Evolutionary conservation across 2,888 invertebrate genomes (phyloP).

Genomic region (Leptinotarsa tumamoca): DNA sequence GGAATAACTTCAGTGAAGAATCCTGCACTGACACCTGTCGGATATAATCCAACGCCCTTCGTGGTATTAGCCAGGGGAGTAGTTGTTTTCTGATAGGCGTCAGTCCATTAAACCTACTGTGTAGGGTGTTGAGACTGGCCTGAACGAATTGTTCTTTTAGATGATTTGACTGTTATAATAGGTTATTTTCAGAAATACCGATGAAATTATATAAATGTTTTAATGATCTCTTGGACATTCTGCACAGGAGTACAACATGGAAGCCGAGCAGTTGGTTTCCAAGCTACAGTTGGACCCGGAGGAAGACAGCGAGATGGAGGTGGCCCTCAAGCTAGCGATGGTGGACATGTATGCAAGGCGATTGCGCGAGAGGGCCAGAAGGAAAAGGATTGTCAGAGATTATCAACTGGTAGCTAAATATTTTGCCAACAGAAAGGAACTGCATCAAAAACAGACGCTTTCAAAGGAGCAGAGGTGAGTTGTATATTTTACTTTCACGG

Average conservation of each 20-base stretch:
- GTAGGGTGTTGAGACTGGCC: too few species aligned
- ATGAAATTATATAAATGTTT: background rate
- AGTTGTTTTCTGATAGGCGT: too few species aligned
- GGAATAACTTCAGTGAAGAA: too few species aligned
- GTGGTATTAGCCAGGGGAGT: too few species aligned
- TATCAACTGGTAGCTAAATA: constrained; percentile 91
- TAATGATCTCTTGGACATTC: background rate
- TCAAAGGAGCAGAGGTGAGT: constrained; percentile 83
- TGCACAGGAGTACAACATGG: constrained; percentile 86
- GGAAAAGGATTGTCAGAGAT: constrained; percentile 91
- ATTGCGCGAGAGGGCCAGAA: constrained; percentile 84
- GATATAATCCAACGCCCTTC: too few species aligned
- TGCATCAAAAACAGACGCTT: constrained; percentile 65
- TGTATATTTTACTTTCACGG: background rate
- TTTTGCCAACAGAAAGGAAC: constrained; percentile 73
- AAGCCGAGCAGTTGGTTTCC: constrained; percentile 90
- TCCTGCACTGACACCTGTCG: too few species aligned
- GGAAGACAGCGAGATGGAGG: constrained; percentile 91
- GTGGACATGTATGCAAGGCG: constrained; percentile 91
- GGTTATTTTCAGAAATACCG: too few species aligned
- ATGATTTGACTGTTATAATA: too few species aligned
- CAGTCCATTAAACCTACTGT: too few species aligned
- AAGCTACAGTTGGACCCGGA: constrained; percentile 81
- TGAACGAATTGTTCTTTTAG: too few species aligned
- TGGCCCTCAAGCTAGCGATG: constrained; percentile 89